A percentile compares a stretch with the other conserved stretches of the same genome.
These are phyloP conservation scores for Eidolon helvum DNA, from an alignment of 2,113 vertebrate species.

Conservation along the genomic window DNA sequence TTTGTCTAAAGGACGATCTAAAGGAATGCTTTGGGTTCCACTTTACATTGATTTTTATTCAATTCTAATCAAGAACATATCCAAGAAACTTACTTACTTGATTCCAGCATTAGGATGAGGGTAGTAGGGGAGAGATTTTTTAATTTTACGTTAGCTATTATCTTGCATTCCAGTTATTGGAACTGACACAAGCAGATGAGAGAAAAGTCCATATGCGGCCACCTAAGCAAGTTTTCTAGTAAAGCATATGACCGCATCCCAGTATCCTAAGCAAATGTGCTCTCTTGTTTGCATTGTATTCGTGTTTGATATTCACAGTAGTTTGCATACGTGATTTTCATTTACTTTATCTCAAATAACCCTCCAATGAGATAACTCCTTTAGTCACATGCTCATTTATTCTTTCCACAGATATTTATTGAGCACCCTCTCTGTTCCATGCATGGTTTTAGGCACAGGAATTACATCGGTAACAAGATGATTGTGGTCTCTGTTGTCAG, in stretches of 20 bases:
- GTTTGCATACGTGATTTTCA: background rate
- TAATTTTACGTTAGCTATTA: conserved; percentile 47
- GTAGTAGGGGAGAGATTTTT: background rate
- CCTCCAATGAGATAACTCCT: background rate
- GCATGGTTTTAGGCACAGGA: background rate
- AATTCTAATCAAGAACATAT: conserved; percentile 63
- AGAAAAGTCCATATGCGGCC: background rate
- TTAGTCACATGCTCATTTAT: background rate
- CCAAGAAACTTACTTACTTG: conserved; percentile 65
- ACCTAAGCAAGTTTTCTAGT: background rate
- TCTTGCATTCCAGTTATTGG: conserved; percentile 1
- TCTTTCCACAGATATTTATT: background rate
- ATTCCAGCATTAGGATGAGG: conserved; percentile 27
- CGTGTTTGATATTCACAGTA: background rate
- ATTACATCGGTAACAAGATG: background rate
- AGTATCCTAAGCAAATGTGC: background rate
- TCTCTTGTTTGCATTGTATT: background rate
- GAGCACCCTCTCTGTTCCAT: background rate
- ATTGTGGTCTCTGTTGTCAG: background rate
- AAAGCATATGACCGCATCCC: background rate
- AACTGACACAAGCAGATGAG: conserved; percentile 12
- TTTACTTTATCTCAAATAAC: background rate
- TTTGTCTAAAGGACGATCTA: conserved; percentile 56
- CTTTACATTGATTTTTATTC: conserved; percentile 74
- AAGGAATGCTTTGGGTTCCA: conserved; percentile 55